phyloP scores from a whole-genome alignment of 2,888 invertebrate species.

The Pyrocoelia pectoralis region DNA sequence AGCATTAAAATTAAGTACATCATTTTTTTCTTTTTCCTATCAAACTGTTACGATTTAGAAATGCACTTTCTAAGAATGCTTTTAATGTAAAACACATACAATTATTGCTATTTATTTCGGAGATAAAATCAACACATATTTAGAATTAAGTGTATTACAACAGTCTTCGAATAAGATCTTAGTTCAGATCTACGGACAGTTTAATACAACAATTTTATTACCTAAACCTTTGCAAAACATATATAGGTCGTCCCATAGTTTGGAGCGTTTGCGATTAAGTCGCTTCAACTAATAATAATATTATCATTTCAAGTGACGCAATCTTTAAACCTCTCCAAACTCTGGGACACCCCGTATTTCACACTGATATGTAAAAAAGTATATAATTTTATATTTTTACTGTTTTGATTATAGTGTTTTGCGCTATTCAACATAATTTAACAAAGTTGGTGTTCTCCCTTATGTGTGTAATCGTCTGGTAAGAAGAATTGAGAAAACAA shows the following conservation, averaged over 20 bases:
- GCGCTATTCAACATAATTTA: constrained; percentile 21
- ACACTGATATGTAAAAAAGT: constrained; percentile 38
- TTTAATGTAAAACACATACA: constrained; percentile 48
- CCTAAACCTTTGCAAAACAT: constrained; percentile 14
- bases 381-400: constrained; percentile 22
- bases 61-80: constrained; percentile 35
- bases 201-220: constrained; percentile 32
- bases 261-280: too few species aligned
- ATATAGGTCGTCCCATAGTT: background rate
- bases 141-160: constrained; percentile 32
- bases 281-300: too few species aligned
- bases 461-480: constrained; percentile 30
- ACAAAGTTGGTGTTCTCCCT: constrained; percentile 37
- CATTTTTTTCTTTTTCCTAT: constrained; percentile 14
- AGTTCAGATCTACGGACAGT: constrained; percentile 36
- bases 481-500: constrained; percentile 18
- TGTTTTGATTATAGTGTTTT: constrained; percentile 24
- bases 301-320: too few species aligned
- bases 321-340: too few species aligned
- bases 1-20: constrained; percentile 55
- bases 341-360: background rate
- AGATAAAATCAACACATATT: constrained; percentile 34
- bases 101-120: constrained; percentile 57
- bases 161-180: constrained; percentile 36
- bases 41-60: constrained; percentile 35